Evolutionary conservation across 2,888 invertebrate species (phyloP), one percentile per base, ranked within the genome.

Genomic region (Himalopsyche kuldschensis): DNA sequence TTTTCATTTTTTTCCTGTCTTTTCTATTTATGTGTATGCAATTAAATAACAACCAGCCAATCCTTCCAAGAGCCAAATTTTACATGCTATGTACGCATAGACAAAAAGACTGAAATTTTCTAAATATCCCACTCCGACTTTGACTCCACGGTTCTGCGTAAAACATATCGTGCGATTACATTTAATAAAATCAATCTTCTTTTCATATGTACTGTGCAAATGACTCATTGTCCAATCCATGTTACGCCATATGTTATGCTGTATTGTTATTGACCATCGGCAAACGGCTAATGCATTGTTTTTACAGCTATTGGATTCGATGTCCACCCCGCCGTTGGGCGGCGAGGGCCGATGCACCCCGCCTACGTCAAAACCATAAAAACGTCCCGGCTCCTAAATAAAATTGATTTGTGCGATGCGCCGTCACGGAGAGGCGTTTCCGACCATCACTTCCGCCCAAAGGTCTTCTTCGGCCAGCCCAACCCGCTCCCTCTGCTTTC

Each of bases 371-470:
- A 55, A 55, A 75, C 75, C 30, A 75, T 75, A 75, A 75, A 75
- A 75, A 75, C 75, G 75, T 75, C 75, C 75, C 31, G 32, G 30
- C 17, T 75, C 32, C 75, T 17, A 75, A 75, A 75, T 75, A 75
- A 75, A 75, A 75, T 30, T 75, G 75, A 75, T 75, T 75, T 75
- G 75, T 75, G 20, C 75, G 75, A 15, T 32, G 75, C n/a, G 75
- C 30, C 75, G 55, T 55, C 55, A 55, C 55, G 20, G 48, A 17
- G 48, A 48, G 48, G 55, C 55, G 55, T 55, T 55, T 55, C 55
- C 55, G 55, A 20, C 55, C 55, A 55, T 55, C 55, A 55, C 55
- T 55, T 55, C 55, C 55, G 55, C 55, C 55, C 55, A 55, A 24
- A 55, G 55, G 55, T 55, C 55, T 55, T 55, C 55, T 55, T 55